Percentiles rank a stretch among this genome's conserved stretches.
Conservation (phyloP, 2,888 invertebrate species). For the Nyleta sp. region DNA sequence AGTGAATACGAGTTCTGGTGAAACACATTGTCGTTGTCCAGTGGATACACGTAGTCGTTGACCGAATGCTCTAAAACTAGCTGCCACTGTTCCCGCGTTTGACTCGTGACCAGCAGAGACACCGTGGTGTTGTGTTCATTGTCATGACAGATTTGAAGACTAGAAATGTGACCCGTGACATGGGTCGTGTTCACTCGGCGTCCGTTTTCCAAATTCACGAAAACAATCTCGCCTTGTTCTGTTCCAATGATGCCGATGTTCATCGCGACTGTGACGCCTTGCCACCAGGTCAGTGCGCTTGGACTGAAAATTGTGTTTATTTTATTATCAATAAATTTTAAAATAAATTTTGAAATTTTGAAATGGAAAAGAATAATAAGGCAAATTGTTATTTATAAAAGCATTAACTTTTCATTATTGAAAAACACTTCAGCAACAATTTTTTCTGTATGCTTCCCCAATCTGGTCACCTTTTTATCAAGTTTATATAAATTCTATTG, state of each 20-base stretch:
- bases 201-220: constrained; percentile 89
- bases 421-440: no score
- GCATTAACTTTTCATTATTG: no score
- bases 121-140: constrained; percentile 85
- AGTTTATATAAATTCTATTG: no score
- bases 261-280: constrained; percentile 75
- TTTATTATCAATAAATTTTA: no score
- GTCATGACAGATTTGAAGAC: constrained; percentile 88
- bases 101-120: constrained; percentile 88
- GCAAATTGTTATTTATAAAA: no score
- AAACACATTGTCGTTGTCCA: constrained; percentile 69
- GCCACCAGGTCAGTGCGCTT: constrained; percentile 81
- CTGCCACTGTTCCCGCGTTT: constrained; percentile 91
- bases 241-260: constrained; percentile 81
- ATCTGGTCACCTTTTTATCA: no score
- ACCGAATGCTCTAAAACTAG: constrained; percentile 91
- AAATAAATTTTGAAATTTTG: no score
- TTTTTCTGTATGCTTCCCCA: no score
- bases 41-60: constrained; percentile 88
- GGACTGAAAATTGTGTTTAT: constrained; percentile 72
- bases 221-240: constrained; percentile 85
- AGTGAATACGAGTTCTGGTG: constrained; percentile 59
- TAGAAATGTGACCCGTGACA: constrained; percentile 86
- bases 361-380: no score
- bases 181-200: constrained; percentile 87